Base-by-base conservation (phyloP, 2,888 invertebrate species). In the Lasiommata megera region DNA sequence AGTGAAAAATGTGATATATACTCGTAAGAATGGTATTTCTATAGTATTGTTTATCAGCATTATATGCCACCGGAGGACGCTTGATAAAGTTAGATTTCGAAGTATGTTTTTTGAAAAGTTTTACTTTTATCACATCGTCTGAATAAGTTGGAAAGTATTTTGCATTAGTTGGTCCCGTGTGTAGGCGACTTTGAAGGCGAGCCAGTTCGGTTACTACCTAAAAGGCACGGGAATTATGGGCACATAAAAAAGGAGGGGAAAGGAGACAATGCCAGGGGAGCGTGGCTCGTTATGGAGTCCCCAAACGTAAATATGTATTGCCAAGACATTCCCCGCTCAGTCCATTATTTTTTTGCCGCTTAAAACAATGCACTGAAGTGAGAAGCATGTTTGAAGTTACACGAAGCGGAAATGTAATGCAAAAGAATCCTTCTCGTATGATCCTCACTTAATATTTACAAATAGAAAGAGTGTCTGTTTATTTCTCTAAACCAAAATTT, bases 221-320 rank as follows among this genome's bases (percentile, higher is more conserved):
- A 61, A 77, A 74, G 73, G 72, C 37, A 66, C 70, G 61, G 74
- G 72, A 74, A 78, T 79, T 76, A 76, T 76, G 75, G 72, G 69
- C 69, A 76, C 74, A 77, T 77, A 80, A 62, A 62, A 61, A 61
- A 56, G 56, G 46, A 58, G 62, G 61, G 57, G 55, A 47, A 58
- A 63, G 63, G 68, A 77, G 75, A 79, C 75, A 79, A 74, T 73
- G 69, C 67, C 61, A 56, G 61, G 63, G 66, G 67, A 63, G 64
- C 71, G 62, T 62, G 63, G 70, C 70, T 74, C 71, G 70, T 75
- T 77, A 77, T 73, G 72, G 71, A 71, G 69, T 74, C 73, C 68
- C 71, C 54, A 61, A 66, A 57, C 54, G 63, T 59, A 61, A 60
- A 63, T 61, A 59, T 63, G 55, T 61, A 57, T 60, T 50, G 53